These are phyloP conservation scores for Rhabdophis nuchalis DNA, from an alignment of 2,797 vertebrate species.

Conservation along the genomic window DNA sequence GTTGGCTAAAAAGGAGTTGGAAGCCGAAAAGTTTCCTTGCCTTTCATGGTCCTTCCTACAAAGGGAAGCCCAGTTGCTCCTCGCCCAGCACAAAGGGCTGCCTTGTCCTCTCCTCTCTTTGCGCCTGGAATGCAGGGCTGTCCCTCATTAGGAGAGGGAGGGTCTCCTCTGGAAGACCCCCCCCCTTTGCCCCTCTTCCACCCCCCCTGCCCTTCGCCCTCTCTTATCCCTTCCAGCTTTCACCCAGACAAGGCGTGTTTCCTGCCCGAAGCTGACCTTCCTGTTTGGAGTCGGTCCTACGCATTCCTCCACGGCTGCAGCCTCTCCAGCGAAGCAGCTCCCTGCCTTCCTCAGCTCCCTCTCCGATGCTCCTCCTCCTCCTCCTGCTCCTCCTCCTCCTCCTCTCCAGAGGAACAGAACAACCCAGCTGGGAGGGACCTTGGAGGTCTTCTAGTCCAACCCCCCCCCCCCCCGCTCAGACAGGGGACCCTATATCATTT, in stretches of 20 bases:
- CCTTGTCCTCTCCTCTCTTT: background rate
- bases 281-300: background rate
- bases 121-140: background rate
- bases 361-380: background rate
- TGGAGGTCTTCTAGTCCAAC: no score
- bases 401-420: background rate
- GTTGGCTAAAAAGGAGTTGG: background rate
- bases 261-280: background rate
- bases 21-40: rapidly evolving
- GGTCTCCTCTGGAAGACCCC: background rate
- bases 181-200: background rate
- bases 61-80: background rate
- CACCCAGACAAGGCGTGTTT: background rate
- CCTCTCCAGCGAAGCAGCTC: background rate
- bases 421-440: no score
- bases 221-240: background rate
- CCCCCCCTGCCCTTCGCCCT: background rate
- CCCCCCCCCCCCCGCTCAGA: no score
- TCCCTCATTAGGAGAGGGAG: background rate
- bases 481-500: no score
- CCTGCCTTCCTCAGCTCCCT: background rate
- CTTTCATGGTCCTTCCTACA: background rate
- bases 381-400: background rate
- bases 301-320: background rate
- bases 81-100: background rate